Conservation (phyloP, 2,797 vertebrate species). For the Rhincodon typus region DNA sequence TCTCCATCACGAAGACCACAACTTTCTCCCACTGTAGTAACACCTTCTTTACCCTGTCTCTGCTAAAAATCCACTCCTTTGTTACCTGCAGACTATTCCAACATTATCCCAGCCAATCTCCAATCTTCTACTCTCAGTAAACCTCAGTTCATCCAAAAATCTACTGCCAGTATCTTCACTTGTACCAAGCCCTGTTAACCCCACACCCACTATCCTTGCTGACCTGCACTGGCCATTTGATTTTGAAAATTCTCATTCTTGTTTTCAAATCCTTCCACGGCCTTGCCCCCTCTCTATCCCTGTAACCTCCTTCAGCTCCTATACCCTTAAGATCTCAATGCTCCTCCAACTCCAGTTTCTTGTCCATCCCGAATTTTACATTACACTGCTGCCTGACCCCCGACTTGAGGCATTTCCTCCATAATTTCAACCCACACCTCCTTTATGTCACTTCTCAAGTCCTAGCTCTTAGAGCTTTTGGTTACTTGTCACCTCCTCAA, state of each 20-base stretch:
- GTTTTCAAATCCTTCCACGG: background rate
- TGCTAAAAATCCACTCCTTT: background rate
- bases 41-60: background rate
- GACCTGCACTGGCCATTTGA: background rate
- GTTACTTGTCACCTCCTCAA: background rate
- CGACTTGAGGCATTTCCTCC: background rate
- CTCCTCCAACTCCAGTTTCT: background rate
- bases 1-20: background rate
- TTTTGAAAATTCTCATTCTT: background rate
- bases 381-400: background rate
- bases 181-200: background rate
- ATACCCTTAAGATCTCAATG: background rate
- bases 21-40: background rate
- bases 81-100: background rate
- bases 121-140: background rate
- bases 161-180: background rate
- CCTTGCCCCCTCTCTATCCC: background rate
- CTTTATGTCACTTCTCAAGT: background rate
- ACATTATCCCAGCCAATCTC: background rate
- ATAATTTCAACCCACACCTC: background rate
- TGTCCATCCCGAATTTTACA: background rate
- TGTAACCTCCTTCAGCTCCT: background rate
- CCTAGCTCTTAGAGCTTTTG: background rate
- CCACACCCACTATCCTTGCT: background rate
- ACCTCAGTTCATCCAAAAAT: background rate